Evolutionary conservation across 2,888 invertebrate genomes (phyloP).

Genomic region (Cataglyphis cursor): DNA sequence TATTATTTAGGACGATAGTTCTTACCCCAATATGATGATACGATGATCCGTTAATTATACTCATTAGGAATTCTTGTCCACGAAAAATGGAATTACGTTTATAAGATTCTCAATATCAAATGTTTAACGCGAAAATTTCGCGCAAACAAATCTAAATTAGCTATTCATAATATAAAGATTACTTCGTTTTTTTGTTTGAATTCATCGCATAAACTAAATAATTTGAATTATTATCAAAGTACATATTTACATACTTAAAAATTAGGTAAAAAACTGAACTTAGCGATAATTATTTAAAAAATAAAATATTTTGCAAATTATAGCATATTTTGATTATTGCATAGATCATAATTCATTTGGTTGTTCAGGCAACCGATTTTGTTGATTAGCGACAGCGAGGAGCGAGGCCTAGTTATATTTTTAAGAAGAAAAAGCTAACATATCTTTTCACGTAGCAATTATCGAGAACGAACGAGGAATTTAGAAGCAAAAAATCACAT

Average conservation of each 20-base stretch:
- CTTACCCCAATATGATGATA: not conserved
- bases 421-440: not conserved
- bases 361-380: slow-evolving; percentile 41
- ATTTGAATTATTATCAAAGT: not conserved
- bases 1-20: slow-evolving; percentile 34
- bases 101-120: not conserved
- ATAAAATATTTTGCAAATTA: not conserved
- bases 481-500: not conserved
- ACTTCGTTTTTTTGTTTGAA: not conserved
- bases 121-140: not conserved
- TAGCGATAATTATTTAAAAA: not conserved
- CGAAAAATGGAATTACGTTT: not conserved
- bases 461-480: not conserved
- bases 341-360: not conserved
- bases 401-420: slow-evolving; percentile 4
- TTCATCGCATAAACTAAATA: not conserved
- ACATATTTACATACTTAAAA: not conserved
- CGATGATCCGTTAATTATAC: slow-evolving; percentile 5
- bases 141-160: not conserved
- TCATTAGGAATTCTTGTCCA: not conserved
- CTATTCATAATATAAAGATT: not conserved
- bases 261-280: not conserved
- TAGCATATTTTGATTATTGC: not conserved
- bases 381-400: slow-evolving; percentile 12
- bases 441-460: slow-evolving; percentile 5